Conservation (phyloP, 1,140 invertebrate genomes). For the Rhynchophorus ferrugineus region DNA sequence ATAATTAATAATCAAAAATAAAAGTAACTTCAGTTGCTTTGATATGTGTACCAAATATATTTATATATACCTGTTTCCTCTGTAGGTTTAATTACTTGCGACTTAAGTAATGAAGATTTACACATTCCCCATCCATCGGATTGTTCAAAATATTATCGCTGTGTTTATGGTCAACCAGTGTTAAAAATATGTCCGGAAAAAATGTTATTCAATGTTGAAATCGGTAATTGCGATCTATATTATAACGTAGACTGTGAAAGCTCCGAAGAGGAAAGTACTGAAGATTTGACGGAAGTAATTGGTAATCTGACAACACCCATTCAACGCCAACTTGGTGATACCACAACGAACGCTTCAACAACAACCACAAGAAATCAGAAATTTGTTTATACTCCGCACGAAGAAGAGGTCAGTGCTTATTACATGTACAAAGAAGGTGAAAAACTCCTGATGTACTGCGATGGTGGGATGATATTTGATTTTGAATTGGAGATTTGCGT, state of each 20-base stretch:
- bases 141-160: slow-evolving; percentile 31
- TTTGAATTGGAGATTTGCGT: slow-evolving; percentile 29
- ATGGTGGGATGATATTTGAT: slow-evolving; percentile 45
- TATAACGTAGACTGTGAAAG: slow-evolving; percentile 21
- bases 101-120: slow-evolving; percentile 9
- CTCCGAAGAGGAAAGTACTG: not conserved
- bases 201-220: slow-evolving; percentile 38
- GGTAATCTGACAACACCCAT: not conserved
- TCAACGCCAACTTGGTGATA: not conserved
- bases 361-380: not conserved
- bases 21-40: too few relatives aligned
- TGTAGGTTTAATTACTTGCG: not conserved
- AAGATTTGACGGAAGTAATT: not conserved
- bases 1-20: too few relatives aligned
- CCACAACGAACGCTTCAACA: too few relatives aligned
- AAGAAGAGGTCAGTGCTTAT: slow-evolving; percentile 46
- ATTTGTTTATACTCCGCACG: slow-evolving; percentile 38
- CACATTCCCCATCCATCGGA: slow-evolving; percentile 20
- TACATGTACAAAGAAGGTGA: slow-evolving; percentile 47
- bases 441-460: slow-evolving; percentile 44
- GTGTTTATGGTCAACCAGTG: slow-evolving; percentile 31
- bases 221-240: slow-evolving; percentile 35
- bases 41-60: too few relatives aligned
- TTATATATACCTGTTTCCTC: too few relatives aligned
- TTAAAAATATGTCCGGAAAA: slow-evolving; percentile 34